Evolutionary conservation across 2,888 invertebrate genomes (phyloP), one percentile per base, ranked within the genome.

Genomic region (Synergus gifuensis): DNA sequence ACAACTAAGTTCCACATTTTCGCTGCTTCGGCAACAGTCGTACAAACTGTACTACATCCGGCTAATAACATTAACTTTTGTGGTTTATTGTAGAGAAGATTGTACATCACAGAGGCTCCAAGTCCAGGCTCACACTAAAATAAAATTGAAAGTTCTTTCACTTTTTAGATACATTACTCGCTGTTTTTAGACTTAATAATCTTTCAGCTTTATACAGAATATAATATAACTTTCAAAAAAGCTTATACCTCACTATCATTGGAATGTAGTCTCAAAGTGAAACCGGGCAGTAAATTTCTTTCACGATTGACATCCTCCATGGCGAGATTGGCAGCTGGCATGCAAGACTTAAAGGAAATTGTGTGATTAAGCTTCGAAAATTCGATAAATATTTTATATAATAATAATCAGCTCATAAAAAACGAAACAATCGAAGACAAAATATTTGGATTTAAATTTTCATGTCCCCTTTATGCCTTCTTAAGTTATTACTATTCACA

Each of bases 1-100:
- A 99, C 99, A 92, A 99, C 97, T 83, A 99, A 95, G 93, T 99
- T 99, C 99, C 99, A 99, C 98, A 99, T 99, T 93, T 98, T 98
- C 79, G 99, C 99, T 63, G 99, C 98, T 93, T 99, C 99, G 2
- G 99, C 99, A 16, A 99, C 98, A 66, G 99, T 98, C 36, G 99
- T 99, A 90, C 99, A 99, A 42, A 99, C 99, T 11, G 98, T 98
- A 88, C 98, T 98, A 93, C 99, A 99, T 77, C 99, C 99, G 62
- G 98, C 98, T 77, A 99, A 94, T 82, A 99, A 93, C 94, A 98
- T 96, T 89, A 98, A 94, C 93, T 98, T 99, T 91, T 97, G 97
- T 22, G 98, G 98, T 82, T 96, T 96, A 93, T 97, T 98, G 94
- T 99, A 99, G 85, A 99, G 95, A 83, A 99, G 94, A 93, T 99